Percentiles rank a stretch among this genome's conserved stretches.
phyloP scores from a whole-genome alignment of 2,797 vertebrate genomes.

The Botia kubotai region DNA sequence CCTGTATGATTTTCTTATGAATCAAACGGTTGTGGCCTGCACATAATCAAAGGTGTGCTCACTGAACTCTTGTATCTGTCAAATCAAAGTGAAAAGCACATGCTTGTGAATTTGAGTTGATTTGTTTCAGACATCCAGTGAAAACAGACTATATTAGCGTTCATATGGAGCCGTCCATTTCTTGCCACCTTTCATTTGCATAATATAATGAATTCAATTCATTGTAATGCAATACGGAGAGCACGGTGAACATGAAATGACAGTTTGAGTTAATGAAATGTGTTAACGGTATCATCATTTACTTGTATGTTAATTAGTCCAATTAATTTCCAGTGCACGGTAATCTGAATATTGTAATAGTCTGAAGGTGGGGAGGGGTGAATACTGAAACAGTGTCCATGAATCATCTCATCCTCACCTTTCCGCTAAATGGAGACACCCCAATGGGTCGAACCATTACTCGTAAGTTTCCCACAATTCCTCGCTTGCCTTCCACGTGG shows the following conservation, averaged over 20 bases:
- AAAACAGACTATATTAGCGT: conserved; percentile 57
- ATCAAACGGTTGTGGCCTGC: conserved; percentile 59
- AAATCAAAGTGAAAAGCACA: conserved; percentile 68
- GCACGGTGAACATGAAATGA: conserved; percentile 83
- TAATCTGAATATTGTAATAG: conserved; percentile 88
- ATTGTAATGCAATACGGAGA: conserved; percentile 86
- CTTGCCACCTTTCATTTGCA: conserved; percentile 82
- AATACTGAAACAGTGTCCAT: conserved; percentile 66
- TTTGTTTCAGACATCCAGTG: conserved; percentile 62
- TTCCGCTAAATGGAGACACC: conserved; percentile 47
- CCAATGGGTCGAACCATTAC: conserved; percentile 54
- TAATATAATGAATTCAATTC: conserved; percentile 86
- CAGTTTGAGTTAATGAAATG: conserved; percentile 89
- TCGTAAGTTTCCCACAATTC: conserved; percentile 45
- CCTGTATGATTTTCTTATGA: background rate
- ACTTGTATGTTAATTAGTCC: conserved; percentile 89
- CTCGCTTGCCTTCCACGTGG: conserved; percentile 13
- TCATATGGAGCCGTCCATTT: conserved; percentile 72
- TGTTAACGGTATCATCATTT: conserved; percentile 90
- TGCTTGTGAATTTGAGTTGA: conserved; percentile 67
- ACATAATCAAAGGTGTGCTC: conserved; percentile 65
- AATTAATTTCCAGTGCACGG: conserved; percentile 85
- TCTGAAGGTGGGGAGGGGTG: conserved; percentile 75
- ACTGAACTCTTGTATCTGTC: conserved; percentile 70
- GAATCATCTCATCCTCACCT: conserved; percentile 61